phyloP scores from a whole-genome alignment of 2,113 vertebrate species.

The Periophthalmus modestus region DNA sequence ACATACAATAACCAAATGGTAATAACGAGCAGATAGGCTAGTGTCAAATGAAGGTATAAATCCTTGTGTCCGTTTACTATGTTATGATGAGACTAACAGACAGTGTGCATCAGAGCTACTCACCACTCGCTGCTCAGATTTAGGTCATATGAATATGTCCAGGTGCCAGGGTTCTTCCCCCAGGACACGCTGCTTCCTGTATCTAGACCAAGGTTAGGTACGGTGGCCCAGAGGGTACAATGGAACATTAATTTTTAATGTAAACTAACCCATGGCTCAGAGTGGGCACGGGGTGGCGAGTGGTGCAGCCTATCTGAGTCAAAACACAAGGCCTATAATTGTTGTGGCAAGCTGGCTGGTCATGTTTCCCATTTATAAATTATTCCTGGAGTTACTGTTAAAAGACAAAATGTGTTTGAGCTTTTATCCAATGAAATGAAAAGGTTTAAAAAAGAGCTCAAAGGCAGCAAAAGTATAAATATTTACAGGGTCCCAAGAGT shows the following conservation, averaged over 20 bases:
- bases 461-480: constrained; percentile 43
- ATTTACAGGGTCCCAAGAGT: constrained; percentile 54
- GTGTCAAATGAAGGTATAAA: background rate
- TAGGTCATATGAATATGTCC: constrained; percentile 73
- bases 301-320: constrained; percentile 53
- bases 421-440: constrained; percentile 47
- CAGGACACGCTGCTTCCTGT: constrained; percentile 49
- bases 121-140: constrained; percentile 61
- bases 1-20: no score
- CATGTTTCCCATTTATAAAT: constrained; percentile 40
- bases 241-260: constrained; percentile 74
- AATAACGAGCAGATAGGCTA: no score
- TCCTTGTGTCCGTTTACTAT: constrained; percentile 16
- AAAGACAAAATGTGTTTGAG: constrained; percentile 37
- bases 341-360: constrained; percentile 28
- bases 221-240: constrained; percentile 54
- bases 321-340: constrained; percentile 21
- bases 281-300: constrained; percentile 63
- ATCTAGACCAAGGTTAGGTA: constrained; percentile 73
- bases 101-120: constrained; percentile 71
- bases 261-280: constrained; percentile 70
- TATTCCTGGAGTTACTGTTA: constrained; percentile 34
- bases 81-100: constrained; percentile 56
- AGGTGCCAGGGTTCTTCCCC: constrained; percentile 64
- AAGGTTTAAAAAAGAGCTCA: constrained; percentile 30